Percentiles rank a stretch among this genome's conserved stretches.
Evolutionary conservation across 1,140 invertebrate genomes (phyloP).

Genomic region (Galendromus occidentalis): DNA sequence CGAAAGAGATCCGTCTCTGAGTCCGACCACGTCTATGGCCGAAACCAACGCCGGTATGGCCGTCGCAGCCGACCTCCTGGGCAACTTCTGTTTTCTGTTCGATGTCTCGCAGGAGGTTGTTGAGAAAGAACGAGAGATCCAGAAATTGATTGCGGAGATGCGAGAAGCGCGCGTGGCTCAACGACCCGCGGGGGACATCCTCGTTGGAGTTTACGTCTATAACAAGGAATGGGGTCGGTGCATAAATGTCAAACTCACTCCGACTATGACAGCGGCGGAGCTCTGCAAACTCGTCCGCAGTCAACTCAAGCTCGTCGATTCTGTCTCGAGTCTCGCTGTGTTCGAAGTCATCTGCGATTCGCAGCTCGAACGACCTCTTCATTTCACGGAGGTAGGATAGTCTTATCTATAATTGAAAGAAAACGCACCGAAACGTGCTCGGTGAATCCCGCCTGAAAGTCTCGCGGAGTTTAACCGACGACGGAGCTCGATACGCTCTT

Average conservation of each 20-base stretch:
- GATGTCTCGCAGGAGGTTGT: constrained; percentile 14
- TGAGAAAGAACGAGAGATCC: constrained; percentile 19
- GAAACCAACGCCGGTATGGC: neutral
- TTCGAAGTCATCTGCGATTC: constrained; percentile 53
- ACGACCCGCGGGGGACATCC: constrained; percentile 16
- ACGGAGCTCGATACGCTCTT: too few relatives aligned
- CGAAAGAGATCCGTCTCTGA: neutral
- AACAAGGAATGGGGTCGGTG: constrained; percentile 16
- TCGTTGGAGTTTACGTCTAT: constrained; percentile 19
- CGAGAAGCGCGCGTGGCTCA: constrained; percentile 13
- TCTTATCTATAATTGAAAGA: too few relatives aligned
- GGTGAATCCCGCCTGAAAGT: too few relatives aligned
- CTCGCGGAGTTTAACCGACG: too few relatives aligned
- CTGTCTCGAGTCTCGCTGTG: constrained; percentile 38
- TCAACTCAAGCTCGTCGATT: constrained; percentile 35
- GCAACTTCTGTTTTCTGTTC: constrained; percentile 12
- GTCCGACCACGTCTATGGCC: neutral
- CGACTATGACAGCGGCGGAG: constrained; percentile 46
- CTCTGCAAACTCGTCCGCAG: constrained; percentile 37
- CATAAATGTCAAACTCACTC: constrained; percentile 34
- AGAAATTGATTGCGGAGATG: constrained; percentile 18
- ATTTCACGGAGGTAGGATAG: constrained; percentile 43
- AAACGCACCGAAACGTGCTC: too few relatives aligned
- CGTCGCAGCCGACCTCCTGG: neutral
- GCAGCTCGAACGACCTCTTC: constrained; percentile 47